Evolutionary conservation across 2,113 vertebrate species (phyloP), one percentile per base, ranked within the genome.

Genomic region (Polyodon spathula): DNA sequence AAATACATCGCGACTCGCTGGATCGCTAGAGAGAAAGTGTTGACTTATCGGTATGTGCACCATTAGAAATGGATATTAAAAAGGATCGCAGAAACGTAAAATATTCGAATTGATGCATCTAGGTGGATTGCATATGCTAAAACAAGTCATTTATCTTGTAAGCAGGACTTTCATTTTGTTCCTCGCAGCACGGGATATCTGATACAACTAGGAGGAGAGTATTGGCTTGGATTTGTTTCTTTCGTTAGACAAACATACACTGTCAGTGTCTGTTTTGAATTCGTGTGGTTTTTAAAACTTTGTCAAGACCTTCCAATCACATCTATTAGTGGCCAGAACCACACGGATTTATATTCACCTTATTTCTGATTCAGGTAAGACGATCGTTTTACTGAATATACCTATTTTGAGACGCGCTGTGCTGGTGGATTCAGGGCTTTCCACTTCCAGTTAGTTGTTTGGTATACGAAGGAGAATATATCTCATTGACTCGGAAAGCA

Each of bases 21-120:
- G 74, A 73, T 59, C 53, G 66, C 41, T 69, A 64, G 68, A 62
- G 60, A 61, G 27, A 65, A 66, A 66, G 64, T 66, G 54, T 54
- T 54, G 6, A 38, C 54, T 16, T 17, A 46, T 6, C 12, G n/a
- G 39, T 58, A 11, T 8, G 46, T 48, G 53, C 27, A 46, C 40
- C 40, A n/a, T 53, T 27, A 27, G 27, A 27, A 27, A 27, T 1
- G 27, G 27, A 27, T 27, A 27, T 27, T 27, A 27, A 27, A 27
- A 27, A 27, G 27, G 27, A 27, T 27, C 27, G 27, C 3, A 3
- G 27, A 27, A 27, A 27, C 27, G 27, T 27, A 27, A 27, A 1
- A 27, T 27, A 46, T 17, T 10, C 39, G 10, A 7, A 17, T 61
- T 27, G 27, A 27, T 27, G 27, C 4, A 50, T 10, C 6, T 50